Evolutionary conservation across 2,797 vertebrate genomes (phyloP).

Genomic region (Smutsia gigantea): DNA sequence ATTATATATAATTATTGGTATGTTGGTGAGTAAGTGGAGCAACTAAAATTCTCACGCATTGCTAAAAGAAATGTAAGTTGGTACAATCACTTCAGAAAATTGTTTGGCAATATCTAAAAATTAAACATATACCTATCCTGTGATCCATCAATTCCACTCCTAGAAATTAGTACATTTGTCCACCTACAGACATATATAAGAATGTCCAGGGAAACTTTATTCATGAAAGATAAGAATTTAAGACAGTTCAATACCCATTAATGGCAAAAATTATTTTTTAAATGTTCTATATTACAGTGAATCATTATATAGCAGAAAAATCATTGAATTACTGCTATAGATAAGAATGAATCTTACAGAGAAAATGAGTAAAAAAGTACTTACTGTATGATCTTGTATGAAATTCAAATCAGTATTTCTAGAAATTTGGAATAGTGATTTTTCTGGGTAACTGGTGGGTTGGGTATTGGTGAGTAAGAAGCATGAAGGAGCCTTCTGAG

Average conservation of each 20-base stretch:
- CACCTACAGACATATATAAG: not conserved
- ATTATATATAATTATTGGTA: not conserved
- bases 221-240: not conserved
- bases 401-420: not conserved
- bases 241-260: not conserved
- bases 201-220: not conserved
- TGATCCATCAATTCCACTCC: not conserved
- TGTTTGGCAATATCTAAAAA: not conserved
- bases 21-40: not conserved
- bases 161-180: not conserved
- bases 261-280: not conserved
- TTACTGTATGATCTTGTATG: not conserved
- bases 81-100: not conserved
- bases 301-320: not conserved
- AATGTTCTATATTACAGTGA: not conserved
- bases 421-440: not conserved
- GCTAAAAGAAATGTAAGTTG: not conserved
- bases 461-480: not conserved
- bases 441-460: not conserved
- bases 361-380: not conserved
- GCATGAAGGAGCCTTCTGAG: not conserved
- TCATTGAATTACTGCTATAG: not conserved
- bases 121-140: not conserved
- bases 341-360: not conserved
- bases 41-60: not conserved